A percentile compares a stretch with the other conserved stretches of the same genome.
Conservation (phyloP, 2,797 vertebrate species). For the Darevskia nairensis region DNA sequence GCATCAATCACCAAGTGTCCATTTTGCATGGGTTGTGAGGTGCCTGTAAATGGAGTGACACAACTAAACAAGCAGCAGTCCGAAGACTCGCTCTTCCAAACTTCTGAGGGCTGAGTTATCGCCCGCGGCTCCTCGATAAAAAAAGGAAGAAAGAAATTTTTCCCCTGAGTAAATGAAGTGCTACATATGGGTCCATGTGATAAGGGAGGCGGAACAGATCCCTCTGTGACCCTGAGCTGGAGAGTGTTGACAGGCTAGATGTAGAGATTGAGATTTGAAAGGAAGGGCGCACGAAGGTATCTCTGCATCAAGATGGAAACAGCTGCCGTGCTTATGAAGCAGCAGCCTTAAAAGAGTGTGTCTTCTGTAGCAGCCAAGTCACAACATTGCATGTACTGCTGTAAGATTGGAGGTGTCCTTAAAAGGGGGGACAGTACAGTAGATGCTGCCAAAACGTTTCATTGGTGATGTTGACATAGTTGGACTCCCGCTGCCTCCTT, state of each 20-base stretch:
- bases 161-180: slow-evolving; percentile 73
- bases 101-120: slow-evolving; percentile 70
- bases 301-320: slow-evolving; percentile 58
- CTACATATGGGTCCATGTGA: slow-evolving; percentile 65
- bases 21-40: slow-evolving; percentile 69
- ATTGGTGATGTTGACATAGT: slow-evolving; percentile 21
- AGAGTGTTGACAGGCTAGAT: slow-evolving; percentile 73
- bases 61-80: slow-evolving; percentile 66
- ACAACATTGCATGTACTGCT: slow-evolving; percentile 41
- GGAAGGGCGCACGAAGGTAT: slow-evolving; percentile 50
- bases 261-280: slow-evolving; percentile 61
- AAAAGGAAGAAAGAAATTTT: slow-evolving; percentile 52
- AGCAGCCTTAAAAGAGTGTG: slow-evolving; percentile 65
- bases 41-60: slow-evolving; percentile 71
- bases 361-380: slow-evolving; percentile 56
- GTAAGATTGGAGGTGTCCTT: slow-evolving; percentile 37
- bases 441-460: slow-evolving; percentile 35
- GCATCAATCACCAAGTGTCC: slow-evolving; percentile 66
- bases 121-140: slow-evolving; percentile 25
- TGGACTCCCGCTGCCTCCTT: slow-evolving; percentile 62
- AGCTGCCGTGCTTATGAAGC: slow-evolving; percentile 62
- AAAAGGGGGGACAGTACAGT: slow-evolving; percentile 3
- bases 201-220: slow-evolving; percentile 69
- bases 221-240: slow-evolving; percentile 59
- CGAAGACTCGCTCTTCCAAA: slow-evolving; percentile 59